Percentiles rank a stretch among this genome's conserved stretches.
These are phyloP conservation scores for Morone chrysops DNA, from an alignment of 2,113 vertebrate species.

Conservation along the genomic window DNA sequence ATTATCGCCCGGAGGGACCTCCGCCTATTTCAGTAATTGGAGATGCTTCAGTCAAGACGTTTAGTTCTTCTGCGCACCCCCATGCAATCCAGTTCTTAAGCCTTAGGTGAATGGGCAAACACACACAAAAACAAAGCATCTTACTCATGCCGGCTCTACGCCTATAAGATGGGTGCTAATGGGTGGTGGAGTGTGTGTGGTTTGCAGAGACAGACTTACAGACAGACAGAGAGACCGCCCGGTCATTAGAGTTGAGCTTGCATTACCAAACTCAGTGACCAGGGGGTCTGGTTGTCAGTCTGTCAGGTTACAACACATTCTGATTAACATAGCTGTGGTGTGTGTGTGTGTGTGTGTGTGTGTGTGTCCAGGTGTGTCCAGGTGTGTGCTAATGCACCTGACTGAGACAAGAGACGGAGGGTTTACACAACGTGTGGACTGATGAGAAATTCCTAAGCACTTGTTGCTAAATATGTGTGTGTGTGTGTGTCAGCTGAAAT, in stretches of 20 bases:
- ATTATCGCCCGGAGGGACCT: background rate
- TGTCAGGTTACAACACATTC: conserved; percentile 46
- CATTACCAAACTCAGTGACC: conserved; percentile 41
- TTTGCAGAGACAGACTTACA: background rate
- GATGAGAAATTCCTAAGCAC: conserved; percentile 34
- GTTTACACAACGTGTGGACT: conserved; percentile 43
- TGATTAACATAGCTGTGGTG: conserved; percentile 51
- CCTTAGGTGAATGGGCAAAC: background rate
- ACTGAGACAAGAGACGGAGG: conserved; percentile 17
- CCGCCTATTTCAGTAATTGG: background rate
- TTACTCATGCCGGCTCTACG: background rate
- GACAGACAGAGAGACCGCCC: background rate
- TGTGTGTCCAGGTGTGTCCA: conserved; percentile 4
- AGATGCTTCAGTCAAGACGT: no score
- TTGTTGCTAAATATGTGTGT: conserved; percentile 31
- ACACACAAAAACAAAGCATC: background rate
- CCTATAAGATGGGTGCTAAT: background rate
- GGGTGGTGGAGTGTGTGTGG: conserved; percentile 15
- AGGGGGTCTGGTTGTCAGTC: conserved; percentile 31
- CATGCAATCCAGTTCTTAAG: background rate
- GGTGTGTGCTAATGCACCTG: conserved; percentile 28
- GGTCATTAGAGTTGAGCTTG: conserved; percentile 49
- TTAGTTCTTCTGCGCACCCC: background rate
- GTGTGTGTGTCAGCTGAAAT: conserved; percentile 16
- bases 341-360: conserved; percentile 12